Base-by-base conservation (phyloP, 1,140 invertebrate species). In the Zaprionus lachaisei region DNA sequence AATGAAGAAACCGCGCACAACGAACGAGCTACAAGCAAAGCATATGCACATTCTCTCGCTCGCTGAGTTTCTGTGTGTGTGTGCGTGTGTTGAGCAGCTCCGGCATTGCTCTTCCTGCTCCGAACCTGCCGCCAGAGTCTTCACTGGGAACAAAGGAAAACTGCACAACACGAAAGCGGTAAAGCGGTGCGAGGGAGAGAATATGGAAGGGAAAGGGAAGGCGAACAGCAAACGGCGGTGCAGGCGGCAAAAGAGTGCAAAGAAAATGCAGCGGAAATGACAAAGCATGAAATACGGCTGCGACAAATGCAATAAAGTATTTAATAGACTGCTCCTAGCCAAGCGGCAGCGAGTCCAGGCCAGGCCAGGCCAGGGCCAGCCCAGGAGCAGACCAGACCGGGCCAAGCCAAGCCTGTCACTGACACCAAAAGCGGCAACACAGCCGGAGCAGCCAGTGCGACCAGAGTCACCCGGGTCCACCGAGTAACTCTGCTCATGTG, bases 271-370 rank as follows among this genome's bases (percentile, higher is more conserved):
- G 73, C 85, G 85, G 85, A 90, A 90, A 90, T 90, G 85, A 90
- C 85, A 90, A 90, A 90, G 85, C 85, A 90, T 90, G 85, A 90
- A 90, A 90, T 90, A 84, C 81, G 83, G 80, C 87, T 91, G 81
- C 89, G 83, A 87, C 83, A 91, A 91, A 91, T 91, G 87, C 87
- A 91, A 91, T 91, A 91, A 91, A 91, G 89, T 84, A 91, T 91
- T 91, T 91, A 91, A 91, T 91, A 91, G 87, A 91, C 87, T 91
- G 85, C 75, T 87, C 75, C 84, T 89, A 84, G 85, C 65, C 83
- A 57, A 72, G 17, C 61, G 57, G 41, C 41, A 41, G 38, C 60
- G 37, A 28, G 34, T 9, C 44, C 55, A 22, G 44, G 28, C 47
- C 41, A 60, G 11, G 38, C 56, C 65, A 71, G 41, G 31, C 56